Base-by-base conservation (phyloP, 92 coral and sea anemone genomes). In the Zoanthus solanderi region DNA sequence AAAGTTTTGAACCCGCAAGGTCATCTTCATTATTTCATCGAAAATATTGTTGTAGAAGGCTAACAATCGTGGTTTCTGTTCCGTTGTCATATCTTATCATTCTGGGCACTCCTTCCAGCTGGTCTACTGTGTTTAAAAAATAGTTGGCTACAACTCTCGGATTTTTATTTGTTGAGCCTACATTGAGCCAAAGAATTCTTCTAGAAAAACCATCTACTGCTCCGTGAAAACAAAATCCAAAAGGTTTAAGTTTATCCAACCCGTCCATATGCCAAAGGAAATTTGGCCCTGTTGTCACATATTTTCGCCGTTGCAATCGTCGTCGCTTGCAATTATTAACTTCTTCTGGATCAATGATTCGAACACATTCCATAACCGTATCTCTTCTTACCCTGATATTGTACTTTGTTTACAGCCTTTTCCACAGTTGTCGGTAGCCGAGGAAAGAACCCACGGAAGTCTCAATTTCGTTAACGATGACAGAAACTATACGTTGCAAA, bases 341-440 rank as follows among this genome's bases (percentile, higher is more conserved):
- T 50, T 89, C 94, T 54, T 87, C 93, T 16, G 91, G 93, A 74
- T 90, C 88, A 48, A 90, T 90, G 47, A 90, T 52, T 16, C 79
- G 63, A 50, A 90, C 72, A 30, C 23, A 72, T 60, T 45, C 47
- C 90, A 90, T 90, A 16, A 78, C 63, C 23, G 90, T 86, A 78
- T 76, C 92, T 75, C 92, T 52, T 71, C 83, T 84, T 67, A 84
- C 90, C 46, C 28, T 18, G 66, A 89, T 37, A 61, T 75, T 34
- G 75, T 84, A 89, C 58, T 84, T 89, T 34, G 42, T 61, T 69
- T 84, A 61, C 69, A 84, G 75, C 71, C 85, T 60, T 69, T 87
- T 69, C 56, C 86, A 85, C 42, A 82, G 75, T 71, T 88, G 89
- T 46, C 91, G 87, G 87, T 83, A 88, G 34, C 92, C 78, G 67